Base-by-base conservation (phyloP, 2,888 invertebrate genomes). In the Cataglyphis rosenhaueri region DNA sequence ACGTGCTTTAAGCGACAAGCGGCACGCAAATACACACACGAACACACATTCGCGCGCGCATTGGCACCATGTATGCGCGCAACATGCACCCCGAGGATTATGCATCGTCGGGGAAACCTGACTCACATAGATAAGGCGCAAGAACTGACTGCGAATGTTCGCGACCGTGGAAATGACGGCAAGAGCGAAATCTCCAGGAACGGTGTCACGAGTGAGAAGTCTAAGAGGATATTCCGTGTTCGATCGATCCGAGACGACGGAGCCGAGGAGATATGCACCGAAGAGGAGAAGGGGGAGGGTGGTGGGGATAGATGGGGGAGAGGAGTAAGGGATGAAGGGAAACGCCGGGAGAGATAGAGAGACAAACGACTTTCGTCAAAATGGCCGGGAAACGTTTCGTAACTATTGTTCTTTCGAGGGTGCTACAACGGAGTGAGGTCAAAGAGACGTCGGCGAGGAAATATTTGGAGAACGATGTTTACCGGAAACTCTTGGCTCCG, bases 391-490 rank as follows among this genome's bases (percentile, higher is more conserved):
- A 82, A 59, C 66, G 75, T 84, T 82, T 66, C 55, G 74, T 75
- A 75, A 61, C 66, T 68, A 84, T 82, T 84, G 84, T 82, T 75
- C 82, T 73, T 82, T 84, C 82, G 68, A 84, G 84, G 41, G 64
- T 65, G 41, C 73, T 74, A 59, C 35, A 84, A 48, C 48, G 18
- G 38, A 44, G 55, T 68, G 38, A 62, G 64, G 41, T 81, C 21
- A 70, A 61, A 81, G 81, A 52, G 66, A 68, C 64, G 64, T 52
- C 57, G 65, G 48, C 66, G 52, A 68, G 83, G 74, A 82, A 82
- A 84, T 84, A 82, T 84, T 84, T 84, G 82, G 62, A 75, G 82
- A 84, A 84, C 41, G 74, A 74, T 84, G 82, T 84, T 84, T 84
- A 84, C 74, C 82, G 68, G 68, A 74, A 68, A 82, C 84, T 84